Conservation (phyloP, 2,888 invertebrate genomes). For the Tetranychus truncatus region DNA sequence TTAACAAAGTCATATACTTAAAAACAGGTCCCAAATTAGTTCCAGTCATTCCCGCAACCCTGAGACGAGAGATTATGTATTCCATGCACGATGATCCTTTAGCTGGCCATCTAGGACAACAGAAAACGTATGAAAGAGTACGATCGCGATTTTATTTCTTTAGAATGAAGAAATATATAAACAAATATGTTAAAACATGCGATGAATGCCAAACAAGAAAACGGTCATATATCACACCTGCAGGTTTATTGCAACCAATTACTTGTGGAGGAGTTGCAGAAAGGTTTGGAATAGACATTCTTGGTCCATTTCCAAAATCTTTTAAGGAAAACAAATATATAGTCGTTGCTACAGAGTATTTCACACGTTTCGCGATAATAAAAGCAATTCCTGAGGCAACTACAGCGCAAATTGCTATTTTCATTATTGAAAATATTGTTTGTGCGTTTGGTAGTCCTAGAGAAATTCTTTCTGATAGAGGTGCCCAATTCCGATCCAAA, state of each 20-base stretch:
- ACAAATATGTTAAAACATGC: slow-evolving; percentile 15
- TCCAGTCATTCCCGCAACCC: slow-evolving; percentile 22
- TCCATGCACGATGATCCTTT: slow-evolving; percentile 23
- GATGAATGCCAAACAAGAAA: slow-evolving; percentile 18
- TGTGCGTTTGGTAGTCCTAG: slow-evolving; percentile 23
- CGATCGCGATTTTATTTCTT: slow-evolving; percentile 14
- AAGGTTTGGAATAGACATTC: slow-evolving; percentile 21
- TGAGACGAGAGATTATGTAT: slow-evolving; percentile 13
- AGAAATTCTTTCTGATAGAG: slow-evolving; percentile 24
- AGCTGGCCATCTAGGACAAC: slow-evolving; percentile 16
- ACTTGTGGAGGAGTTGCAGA: slow-evolving; percentile 10
- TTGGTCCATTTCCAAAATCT: slow-evolving; percentile 22
- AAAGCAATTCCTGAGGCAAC: slow-evolving; percentile 21
- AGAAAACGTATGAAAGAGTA: slow-evolving; percentile 12
- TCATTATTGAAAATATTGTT: slow-evolving; percentile 23
- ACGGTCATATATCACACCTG: background rate
- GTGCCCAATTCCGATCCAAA: slow-evolving; percentile 12
- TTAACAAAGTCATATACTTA: background rate
- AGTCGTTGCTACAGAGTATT: slow-evolving; percentile 23
- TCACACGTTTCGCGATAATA: slow-evolving; percentile 23
- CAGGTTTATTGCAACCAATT: slow-evolving; percentile 16
- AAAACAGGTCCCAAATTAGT: background rate
- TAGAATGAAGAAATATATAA: slow-evolving; percentile 3
- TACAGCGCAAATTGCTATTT: slow-evolving; percentile 21
- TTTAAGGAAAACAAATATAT: slow-evolving; percentile 22